phyloP scores from a whole-genome alignment of 2,888 invertebrate species.

The Rhopalosiphum nymphaeae region DNA sequence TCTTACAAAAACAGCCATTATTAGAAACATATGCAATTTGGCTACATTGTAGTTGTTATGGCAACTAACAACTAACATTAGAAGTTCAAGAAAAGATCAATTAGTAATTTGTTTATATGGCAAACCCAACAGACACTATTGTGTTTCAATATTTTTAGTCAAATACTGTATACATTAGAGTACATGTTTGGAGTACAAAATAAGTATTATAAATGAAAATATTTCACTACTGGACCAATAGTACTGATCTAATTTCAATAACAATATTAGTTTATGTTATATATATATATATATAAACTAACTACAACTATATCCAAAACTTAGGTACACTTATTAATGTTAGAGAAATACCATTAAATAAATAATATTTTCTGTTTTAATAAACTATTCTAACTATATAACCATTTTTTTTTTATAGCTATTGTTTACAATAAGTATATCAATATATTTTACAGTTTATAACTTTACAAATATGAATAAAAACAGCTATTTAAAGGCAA shows the following conservation, averaged over 20 bases:
- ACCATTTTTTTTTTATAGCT: not conserved
- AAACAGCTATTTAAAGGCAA: not conserved
- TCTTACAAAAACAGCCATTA: slow-evolving; percentile 31
- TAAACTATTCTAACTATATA: not conserved
- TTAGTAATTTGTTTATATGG: slow-evolving; percentile 34
- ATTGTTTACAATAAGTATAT: not conserved
- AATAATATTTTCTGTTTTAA: not conserved
- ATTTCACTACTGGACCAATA: not conserved
- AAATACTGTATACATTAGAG: slow-evolving; percentile 22
- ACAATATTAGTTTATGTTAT: not conserved
- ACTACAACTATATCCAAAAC: not conserved
- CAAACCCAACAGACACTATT: slow-evolving; percentile 3
- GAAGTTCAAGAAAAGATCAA: slow-evolving; percentile 64
- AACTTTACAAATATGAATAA: not conserved
- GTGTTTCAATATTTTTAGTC: slow-evolving; percentile 12
- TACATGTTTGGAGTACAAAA: slow-evolving; percentile 22
- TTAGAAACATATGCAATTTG: slow-evolving; percentile 45
- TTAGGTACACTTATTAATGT: not conserved
- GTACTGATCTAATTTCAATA: not conserved
- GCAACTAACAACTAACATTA: slow-evolving; percentile 62
- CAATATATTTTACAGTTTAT: not conserved
- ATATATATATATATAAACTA: not conserved
- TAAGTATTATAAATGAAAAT: slow-evolving; percentile 7
- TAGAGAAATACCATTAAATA: not conserved
- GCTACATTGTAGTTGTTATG: slow-evolving; percentile 60